A percentile compares a stretch with the other conserved stretches of the same genome.
These are phyloP conservation scores for Trichogramma pretiosum DNA, from an alignment of 1,140 invertebrate species.

Conservation along the genomic window DNA sequence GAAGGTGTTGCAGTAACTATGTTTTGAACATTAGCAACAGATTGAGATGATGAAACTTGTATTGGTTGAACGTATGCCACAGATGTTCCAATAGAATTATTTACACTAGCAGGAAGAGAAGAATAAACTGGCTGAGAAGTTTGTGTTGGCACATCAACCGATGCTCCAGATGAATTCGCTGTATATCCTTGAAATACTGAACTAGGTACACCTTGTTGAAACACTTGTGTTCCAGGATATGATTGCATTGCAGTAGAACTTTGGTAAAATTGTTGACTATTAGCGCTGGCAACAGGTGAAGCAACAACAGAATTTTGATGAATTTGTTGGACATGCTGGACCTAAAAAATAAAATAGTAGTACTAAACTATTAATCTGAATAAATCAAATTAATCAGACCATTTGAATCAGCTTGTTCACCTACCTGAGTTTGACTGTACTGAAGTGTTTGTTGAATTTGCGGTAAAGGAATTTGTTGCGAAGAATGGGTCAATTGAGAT, in stretches of 20 bases:
- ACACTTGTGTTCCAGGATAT: slow-evolving; percentile 27
- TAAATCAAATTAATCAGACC: neutral
- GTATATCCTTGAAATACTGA: slow-evolving; percentile 37
- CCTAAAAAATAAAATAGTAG: slow-evolving; percentile 9
- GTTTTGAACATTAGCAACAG: slow-evolving; percentile 30
- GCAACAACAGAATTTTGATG: slow-evolving; percentile 29
- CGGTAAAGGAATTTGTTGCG: slow-evolving; percentile 32
- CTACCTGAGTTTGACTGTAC: slow-evolving; percentile 28
- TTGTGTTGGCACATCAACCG: slow-evolving; percentile 35
- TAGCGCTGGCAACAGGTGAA: slow-evolving; percentile 28
- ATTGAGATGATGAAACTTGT: slow-evolving; percentile 32
- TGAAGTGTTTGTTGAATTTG: slow-evolving; percentile 35
- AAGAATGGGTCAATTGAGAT: slow-evolving; percentile 43
- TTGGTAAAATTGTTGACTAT: slow-evolving; percentile 36
- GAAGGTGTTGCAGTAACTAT: slow-evolving; percentile 22
- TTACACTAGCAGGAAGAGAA: slow-evolving; percentile 28
- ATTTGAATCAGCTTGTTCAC: neutral
- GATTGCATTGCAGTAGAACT: slow-evolving; percentile 24
- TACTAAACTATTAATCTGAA: neutral
- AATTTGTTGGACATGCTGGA: slow-evolving; percentile 33
- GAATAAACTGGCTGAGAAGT: slow-evolving; percentile 32
- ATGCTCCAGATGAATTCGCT: slow-evolving; percentile 29
- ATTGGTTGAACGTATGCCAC: slow-evolving; percentile 33
- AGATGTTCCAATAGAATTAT: slow-evolving; percentile 22
- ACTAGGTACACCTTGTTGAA: slow-evolving; percentile 39